These are phyloP conservation scores for Montifringilla adamsi DNA, from an alignment of 2,113 vertebrate species.

Conservation along the genomic window DNA sequence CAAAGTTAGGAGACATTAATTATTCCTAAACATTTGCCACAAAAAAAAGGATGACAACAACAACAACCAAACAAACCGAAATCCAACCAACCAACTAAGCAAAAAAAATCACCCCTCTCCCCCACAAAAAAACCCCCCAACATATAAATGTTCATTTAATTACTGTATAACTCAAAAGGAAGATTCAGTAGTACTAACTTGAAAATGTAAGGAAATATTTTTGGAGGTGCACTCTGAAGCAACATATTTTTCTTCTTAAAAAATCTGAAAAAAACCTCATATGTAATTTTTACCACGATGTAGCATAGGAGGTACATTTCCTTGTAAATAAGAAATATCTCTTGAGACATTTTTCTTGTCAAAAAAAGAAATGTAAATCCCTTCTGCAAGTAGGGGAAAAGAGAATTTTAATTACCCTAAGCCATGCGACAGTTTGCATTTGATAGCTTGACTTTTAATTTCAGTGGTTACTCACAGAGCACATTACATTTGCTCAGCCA, in stretches of 20 bases:
- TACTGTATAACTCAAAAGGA: background rate
- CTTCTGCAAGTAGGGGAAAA: background rate
- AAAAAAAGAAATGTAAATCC: background rate
- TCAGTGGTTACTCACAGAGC: slow-evolving; percentile 30
- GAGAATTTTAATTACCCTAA: slow-evolving; percentile 57
- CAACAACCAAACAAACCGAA: too few relatives aligned
- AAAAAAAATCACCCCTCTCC: background rate
- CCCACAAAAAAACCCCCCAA: too few relatives aligned
- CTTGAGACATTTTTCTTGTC: background rate
- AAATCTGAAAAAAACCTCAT: background rate
- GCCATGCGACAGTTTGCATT: background rate
- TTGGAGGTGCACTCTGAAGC: background rate
- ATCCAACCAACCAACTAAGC: accelerated
- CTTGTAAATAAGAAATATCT: background rate
- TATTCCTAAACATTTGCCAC: background rate
- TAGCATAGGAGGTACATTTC: background rate
- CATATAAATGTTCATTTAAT: background rate
- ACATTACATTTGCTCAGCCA: slow-evolving; percentile 18
- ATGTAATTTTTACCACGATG: background rate
- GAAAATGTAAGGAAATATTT: background rate
- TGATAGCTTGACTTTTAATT: slow-evolving; percentile 58
- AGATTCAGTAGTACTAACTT: background rate
- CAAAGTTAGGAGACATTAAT: background rate
- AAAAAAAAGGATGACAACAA: background rate
- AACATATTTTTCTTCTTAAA: background rate